Conservation (phyloP, 1,140 invertebrate genomes). For the Onthophagus taurus region DNA sequence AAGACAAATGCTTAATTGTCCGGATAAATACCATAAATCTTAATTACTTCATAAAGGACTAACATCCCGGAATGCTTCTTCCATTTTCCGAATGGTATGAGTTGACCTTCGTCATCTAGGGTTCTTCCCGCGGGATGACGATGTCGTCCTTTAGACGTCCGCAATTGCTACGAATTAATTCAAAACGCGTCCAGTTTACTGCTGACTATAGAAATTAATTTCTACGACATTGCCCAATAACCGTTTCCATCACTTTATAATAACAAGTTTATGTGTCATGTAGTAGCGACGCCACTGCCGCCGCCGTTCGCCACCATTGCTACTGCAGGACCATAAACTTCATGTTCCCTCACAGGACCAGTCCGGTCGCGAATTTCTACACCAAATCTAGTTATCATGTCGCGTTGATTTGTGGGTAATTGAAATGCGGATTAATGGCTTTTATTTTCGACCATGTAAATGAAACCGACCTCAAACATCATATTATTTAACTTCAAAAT, state of each 20-base stretch:
- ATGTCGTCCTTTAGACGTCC: neutral
- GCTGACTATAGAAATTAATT: constrained; percentile 13
- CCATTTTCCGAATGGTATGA: constrained; percentile 16
- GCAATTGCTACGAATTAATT: constrained; percentile 12
- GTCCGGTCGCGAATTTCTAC: too few relatives aligned
- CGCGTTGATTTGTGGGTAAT: too few relatives aligned
- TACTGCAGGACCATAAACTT: too few relatives aligned
- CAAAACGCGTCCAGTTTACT: constrained; percentile 12
- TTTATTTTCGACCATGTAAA: too few relatives aligned
- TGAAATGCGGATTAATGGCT: too few relatives aligned
- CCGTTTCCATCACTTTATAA: constrained; percentile 12
- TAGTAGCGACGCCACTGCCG: too few relatives aligned
- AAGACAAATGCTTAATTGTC: constrained; percentile 20
- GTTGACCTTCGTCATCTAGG: neutral
- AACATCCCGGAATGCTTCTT: constrained; percentile 11
- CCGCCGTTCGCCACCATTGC: too few relatives aligned
- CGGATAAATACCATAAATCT: constrained; percentile 20
- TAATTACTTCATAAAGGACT: constrained; percentile 16
- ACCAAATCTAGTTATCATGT: too few relatives aligned
- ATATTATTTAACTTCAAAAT: too few relatives aligned
- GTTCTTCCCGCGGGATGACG: neutral
- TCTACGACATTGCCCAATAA: constrained; percentile 14
- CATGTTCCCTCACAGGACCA: too few relatives aligned
- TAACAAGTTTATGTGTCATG: constrained; percentile 12
- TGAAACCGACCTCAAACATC: too few relatives aligned